Evolutionary conservation across 2,888 invertebrate genomes (phyloP).

Genomic region (Brassicogethes aeneus): DNA sequence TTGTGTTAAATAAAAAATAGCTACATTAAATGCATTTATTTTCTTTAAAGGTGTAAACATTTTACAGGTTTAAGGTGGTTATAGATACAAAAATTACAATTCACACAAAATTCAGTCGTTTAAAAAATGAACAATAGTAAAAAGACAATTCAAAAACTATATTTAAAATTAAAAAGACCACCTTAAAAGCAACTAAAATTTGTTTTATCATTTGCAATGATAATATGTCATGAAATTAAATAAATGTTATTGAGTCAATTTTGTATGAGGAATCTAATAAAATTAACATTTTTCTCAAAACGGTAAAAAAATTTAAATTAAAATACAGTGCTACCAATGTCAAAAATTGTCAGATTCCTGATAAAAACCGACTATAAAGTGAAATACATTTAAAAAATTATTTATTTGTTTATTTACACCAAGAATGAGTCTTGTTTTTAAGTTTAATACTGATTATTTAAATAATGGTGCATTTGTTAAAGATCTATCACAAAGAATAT

Average conservation of each 20-base stretch:
- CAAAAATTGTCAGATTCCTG: too few relatives aligned
- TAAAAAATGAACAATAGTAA: constrained; percentile 24
- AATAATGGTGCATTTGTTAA: neutral
- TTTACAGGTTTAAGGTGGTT: constrained; percentile 30
- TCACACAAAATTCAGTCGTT: neutral
- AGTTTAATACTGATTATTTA: neutral
- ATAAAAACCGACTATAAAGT: too few relatives aligned
- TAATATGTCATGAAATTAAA: neutral
- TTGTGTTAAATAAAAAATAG: constrained; percentile 15
- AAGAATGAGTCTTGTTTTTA: too few relatives aligned
- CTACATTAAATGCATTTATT: constrained; percentile 36
- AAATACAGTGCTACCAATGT: too few relatives aligned
- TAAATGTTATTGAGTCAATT: too few relatives aligned
- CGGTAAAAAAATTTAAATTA: too few relatives aligned
- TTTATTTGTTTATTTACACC: neutral
- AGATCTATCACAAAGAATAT: neutral
- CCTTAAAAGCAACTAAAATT: neutral
- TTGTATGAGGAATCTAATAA: too few relatives aligned
- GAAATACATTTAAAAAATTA: too few relatives aligned
- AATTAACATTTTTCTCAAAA: too few relatives aligned
- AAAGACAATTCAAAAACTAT: constrained; percentile 9
- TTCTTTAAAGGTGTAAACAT: constrained; percentile 29
- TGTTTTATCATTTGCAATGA: neutral
- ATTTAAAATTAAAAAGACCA: neutral
- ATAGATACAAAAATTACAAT: constrained; percentile 23